A percentile compares a stretch with the other conserved stretches of the same genome.
Conservation (phyloP, 2,113 vertebrate species). For the Tamias sibiricus region DNA sequence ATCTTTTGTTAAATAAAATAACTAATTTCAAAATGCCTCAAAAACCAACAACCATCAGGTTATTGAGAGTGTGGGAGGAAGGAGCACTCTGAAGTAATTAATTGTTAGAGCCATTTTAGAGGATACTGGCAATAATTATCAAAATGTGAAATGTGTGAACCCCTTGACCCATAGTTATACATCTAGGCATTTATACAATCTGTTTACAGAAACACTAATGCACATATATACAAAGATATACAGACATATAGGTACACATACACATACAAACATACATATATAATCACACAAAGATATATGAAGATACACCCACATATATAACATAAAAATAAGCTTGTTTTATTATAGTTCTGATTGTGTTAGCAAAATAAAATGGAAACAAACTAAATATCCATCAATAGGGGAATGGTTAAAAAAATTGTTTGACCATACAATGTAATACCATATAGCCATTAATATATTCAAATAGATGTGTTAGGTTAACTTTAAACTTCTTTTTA, state of each 20-base stretch:
- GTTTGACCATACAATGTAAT: neutral
- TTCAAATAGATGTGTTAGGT: neutral
- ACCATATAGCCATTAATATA: constrained; percentile 24
- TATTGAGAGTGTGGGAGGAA: neutral
- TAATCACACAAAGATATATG: neutral
- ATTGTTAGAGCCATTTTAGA: neutral
- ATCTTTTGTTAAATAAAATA: constrained; percentile 17
- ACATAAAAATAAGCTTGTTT: neutral
- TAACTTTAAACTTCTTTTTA: neutral
- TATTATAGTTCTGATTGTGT: constrained; percentile 4
- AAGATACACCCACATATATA: neutral
- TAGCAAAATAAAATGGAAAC: constrained; percentile 53
- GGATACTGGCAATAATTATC: neutral
- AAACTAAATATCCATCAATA: neutral
- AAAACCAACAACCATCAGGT: neutral
- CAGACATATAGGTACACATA: neutral
- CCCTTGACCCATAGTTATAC: neutral
- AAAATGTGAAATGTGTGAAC: neutral
- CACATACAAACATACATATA: neutral
- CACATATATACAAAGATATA: neutral
- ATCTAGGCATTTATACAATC: neutral
- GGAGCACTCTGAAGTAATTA: neutral
- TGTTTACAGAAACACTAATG: neutral
- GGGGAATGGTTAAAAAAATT: neutral
- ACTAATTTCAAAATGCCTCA: constrained; percentile 21